Conservation (phyloP, 2,113 vertebrate genomes). For the Syngnathus floridae region DNA sequence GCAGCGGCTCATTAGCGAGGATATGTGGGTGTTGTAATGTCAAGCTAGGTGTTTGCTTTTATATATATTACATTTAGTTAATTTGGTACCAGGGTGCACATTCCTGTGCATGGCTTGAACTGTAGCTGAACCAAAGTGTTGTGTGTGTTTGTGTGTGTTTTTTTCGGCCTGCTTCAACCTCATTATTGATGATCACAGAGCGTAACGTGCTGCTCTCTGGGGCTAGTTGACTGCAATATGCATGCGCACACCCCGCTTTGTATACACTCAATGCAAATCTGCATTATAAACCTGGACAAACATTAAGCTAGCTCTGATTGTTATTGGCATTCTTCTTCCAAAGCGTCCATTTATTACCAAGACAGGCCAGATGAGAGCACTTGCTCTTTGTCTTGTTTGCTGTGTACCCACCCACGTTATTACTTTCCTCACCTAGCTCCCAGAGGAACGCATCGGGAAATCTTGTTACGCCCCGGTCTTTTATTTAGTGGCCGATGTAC, state of each 20-base stretch:
- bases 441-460: conserved; percentile 26
- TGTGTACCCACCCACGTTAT: conserved; percentile 11
- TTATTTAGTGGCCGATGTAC: conserved; percentile 54
- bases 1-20: conserved; percentile 55
- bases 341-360: conserved; percentile 3
- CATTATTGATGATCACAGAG: conserved; percentile 44
- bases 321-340: neutral
- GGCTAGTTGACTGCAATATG: conserved; percentile 4
- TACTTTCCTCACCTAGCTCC: conserved; percentile 14
- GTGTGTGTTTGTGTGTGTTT: conserved; percentile 21
- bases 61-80: conserved; percentile 19
- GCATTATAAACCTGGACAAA: conserved; percentile 4
- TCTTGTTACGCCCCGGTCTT: conserved; percentile 35
- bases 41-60: conserved; percentile 34
- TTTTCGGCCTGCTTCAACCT: conserved; percentile 30
- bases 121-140: conserved; percentile 7
- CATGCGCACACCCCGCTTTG: conserved; percentile 1
- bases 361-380: conserved; percentile 12
- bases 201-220: conserved; percentile 26
- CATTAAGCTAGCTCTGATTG: conserved; percentile 3
- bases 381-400: conserved; percentile 21
- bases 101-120: conserved; percentile 14
- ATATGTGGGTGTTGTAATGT: conserved; percentile 35
- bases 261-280: conserved; percentile 9
- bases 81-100: conserved; percentile 7